These are phyloP conservation scores for Agelaius phoeniceus DNA, from an alignment of 2,113 vertebrate genomes.

Conservation along the genomic window DNA sequence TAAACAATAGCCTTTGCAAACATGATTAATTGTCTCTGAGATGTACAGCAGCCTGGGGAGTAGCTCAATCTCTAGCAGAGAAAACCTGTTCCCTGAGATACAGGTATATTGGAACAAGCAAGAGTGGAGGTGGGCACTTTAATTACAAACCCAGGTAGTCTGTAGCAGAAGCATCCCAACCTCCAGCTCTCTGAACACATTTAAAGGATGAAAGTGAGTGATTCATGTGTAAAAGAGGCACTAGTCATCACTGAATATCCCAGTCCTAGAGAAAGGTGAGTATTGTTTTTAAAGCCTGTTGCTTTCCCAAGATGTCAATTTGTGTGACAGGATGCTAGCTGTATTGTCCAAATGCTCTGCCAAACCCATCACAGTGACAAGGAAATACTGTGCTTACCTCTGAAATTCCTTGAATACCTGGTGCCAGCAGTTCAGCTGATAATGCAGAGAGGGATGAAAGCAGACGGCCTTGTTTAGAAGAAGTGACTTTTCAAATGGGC, in stretches of 20 bases:
- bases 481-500: conserved; percentile 48
- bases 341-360: conserved; percentile 3
- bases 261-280: not conserved
- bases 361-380: conserved; percentile 40
- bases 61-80: not conserved
- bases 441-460: conserved; percentile 22
- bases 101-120: not conserved
- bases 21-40: not conserved
- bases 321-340: not conserved
- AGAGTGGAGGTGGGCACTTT: not conserved
- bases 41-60: not conserved
- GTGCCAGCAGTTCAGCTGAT: conserved; percentile 46
- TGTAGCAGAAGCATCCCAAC: not conserved
- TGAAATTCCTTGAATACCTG: conserved; percentile 45
- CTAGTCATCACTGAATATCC: not conserved
- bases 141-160: not conserved
- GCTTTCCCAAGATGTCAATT: conserved; percentile 15
- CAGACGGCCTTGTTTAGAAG: conserved; percentile 25
- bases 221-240: not conserved
- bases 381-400: conserved; percentile 13
- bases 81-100: not conserved
- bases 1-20: not conserved
- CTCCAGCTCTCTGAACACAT: not conserved
- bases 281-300: not conserved
- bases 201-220: not conserved